These are phyloP conservation scores for Ciconia nigra DNA, from an alignment of 2,797 vertebrate genomes.

Conservation along the genomic window DNA sequence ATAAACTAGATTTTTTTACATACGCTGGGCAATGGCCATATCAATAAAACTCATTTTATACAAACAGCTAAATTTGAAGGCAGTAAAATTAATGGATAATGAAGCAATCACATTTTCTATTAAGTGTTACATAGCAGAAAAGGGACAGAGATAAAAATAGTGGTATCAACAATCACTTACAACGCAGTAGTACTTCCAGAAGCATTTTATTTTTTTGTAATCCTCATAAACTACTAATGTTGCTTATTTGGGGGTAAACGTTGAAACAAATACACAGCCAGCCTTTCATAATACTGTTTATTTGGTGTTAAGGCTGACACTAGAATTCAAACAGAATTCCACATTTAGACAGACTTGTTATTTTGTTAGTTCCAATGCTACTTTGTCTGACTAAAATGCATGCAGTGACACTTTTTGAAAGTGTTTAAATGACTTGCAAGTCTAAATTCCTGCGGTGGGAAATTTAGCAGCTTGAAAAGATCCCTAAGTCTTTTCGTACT, in stretches of 20 bases:
- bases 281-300: neutral
- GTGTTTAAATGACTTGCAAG: neutral
- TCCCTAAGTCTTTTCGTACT: neutral
- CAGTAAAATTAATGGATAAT: neutral
- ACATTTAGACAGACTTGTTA: neutral
- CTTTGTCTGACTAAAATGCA: neutral
- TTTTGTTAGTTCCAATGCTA: neutral
- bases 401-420: neutral
- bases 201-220: neutral
- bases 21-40: neutral
- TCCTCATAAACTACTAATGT: neutral
- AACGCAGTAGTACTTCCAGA: neutral
- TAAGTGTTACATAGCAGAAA: neutral
- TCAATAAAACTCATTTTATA: neutral
- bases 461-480: neutral
- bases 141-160: neutral
- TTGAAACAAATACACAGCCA: neutral
- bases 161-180: neutral
- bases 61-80: neutral
- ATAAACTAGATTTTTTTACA: neutral
- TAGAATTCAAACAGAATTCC: neutral
- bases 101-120: neutral
- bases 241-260: neutral
- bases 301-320: neutral
- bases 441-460: neutral